A percentile compares a stretch with the other conserved stretches of the same genome.
Conservation (phyloP, 1,140 invertebrate genomes). For the Drosophila santomea region DNA sequence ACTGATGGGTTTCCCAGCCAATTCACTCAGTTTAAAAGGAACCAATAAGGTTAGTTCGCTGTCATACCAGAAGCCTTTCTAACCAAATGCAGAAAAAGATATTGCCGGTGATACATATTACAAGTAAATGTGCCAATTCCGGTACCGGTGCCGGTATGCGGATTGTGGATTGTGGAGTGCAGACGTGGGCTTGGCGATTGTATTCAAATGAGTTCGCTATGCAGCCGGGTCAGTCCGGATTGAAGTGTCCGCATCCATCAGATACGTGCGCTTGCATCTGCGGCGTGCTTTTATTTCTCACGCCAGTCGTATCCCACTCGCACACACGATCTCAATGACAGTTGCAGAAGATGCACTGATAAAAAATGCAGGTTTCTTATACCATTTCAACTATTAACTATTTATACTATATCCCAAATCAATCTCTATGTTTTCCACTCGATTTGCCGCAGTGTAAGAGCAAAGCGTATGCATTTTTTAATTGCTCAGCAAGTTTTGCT, state of each 20-base stretch:
- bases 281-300: slow-evolving; percentile 51
- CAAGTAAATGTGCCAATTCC: slow-evolving; percentile 52
- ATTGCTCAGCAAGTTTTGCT: slow-evolving; percentile 16
- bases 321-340: slow-evolving; percentile 26
- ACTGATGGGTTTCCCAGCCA: slow-evolving; percentile 14
- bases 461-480: slow-evolving; percentile 27
- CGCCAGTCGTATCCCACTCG: slow-evolving; percentile 34
- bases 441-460: not conserved
- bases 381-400: no score
- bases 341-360: slow-evolving; percentile 18
- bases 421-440: not conserved
- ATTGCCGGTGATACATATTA: slow-evolving; percentile 24
- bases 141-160: slow-evolving; percentile 23
- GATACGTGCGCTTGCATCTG: slow-evolving; percentile 42
- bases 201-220: slow-evolving; percentile 61
- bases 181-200: slow-evolving; percentile 56
- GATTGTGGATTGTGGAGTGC: slow-evolving; percentile 29
- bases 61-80: slow-evolving; percentile 35
- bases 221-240: slow-evolving; percentile 37
- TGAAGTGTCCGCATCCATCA: slow-evolving; percentile 40
- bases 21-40: slow-evolving; percentile 23
- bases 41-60: slow-evolving; percentile 11
- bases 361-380: not conserved
- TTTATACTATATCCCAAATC: not conserved
- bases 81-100: slow-evolving; percentile 13